phyloP scores from a whole-genome alignment of 2,888 invertebrate genomes.

The Andrena haemorrhoa region DNA sequence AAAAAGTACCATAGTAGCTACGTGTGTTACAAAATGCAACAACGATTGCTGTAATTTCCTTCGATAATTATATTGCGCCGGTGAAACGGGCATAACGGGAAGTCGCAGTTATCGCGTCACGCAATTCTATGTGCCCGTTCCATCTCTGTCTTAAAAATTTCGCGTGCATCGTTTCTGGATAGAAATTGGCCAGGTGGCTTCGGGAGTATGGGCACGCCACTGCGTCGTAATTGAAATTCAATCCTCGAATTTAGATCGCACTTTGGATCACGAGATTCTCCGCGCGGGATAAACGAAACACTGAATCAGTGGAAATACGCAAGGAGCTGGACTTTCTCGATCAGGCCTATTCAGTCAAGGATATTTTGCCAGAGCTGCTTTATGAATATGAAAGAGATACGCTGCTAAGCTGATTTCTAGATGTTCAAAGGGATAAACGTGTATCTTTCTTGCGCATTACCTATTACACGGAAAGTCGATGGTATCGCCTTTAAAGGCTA shows the following conservation, averaged over 20 bases:
- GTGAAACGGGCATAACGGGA: constrained; percentile 21
- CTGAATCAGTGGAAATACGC: background rate
- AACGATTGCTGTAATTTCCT: constrained; percentile 17
- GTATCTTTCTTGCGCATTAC: background rate
- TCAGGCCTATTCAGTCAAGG: constrained; percentile 77
- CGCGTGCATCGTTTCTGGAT: background rate
- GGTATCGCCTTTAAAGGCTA: background rate
- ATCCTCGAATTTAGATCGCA: background rate
- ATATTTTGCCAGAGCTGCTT: constrained; percentile 67
- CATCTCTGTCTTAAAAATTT: background rate
- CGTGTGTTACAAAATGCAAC: constrained; percentile 3
- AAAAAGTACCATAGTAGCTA: background rate
- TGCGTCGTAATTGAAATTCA: background rate
- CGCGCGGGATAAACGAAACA: background rate
- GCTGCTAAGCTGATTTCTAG: constrained; percentile 11
- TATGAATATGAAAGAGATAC: constrained; percentile 73
- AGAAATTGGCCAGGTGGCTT: background rate
- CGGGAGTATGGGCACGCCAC: too few relatives aligned
- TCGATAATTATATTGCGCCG: constrained; percentile 16
- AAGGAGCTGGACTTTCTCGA: constrained; percentile 78
- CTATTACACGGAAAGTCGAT: background rate
- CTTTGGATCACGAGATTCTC: background rate
- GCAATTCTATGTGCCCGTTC: background rate
- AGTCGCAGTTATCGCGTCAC: constrained; percentile 9
- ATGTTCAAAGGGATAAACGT: constrained; percentile 5